phyloP scores from a whole-genome alignment of 53 echinoderm and acorn worm genomes.

The Stichopus horrens region DNA sequence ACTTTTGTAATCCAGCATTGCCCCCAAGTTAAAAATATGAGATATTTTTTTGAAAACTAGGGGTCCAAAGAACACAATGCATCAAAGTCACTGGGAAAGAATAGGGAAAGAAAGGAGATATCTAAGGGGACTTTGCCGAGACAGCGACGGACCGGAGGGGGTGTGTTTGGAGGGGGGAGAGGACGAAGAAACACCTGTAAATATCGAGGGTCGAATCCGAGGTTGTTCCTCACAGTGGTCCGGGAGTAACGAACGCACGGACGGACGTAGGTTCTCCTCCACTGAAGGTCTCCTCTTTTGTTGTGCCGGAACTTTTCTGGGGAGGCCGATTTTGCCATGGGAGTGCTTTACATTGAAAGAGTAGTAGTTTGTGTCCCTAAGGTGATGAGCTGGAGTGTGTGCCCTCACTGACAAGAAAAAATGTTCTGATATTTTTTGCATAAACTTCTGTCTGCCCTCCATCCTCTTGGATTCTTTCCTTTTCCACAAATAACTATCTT shows the following conservation, averaged over 20 bases:
- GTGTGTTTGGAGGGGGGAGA: not conserved
- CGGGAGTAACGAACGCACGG: slow-evolving; percentile 6
- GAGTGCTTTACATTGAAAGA: not conserved
- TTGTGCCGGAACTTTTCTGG: not conserved
- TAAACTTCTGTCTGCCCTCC: no score
- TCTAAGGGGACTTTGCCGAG: not conserved
- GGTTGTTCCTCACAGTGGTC: not conserved
- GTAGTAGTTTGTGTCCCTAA: not conserved
- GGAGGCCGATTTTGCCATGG: not conserved
- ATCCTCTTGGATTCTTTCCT: no score
- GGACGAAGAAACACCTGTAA: not conserved
- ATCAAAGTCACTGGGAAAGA: not conserved
- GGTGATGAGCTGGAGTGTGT: not conserved
- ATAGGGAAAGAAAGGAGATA: not conserved
- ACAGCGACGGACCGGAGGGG: not conserved
- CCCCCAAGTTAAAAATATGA: not conserved
- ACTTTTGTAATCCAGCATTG: slow-evolving; percentile 30
- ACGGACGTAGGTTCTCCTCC: not conserved
- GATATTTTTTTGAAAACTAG: not conserved
- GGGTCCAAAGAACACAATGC: not conserved
- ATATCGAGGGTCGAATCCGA: not conserved
- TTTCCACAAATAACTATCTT: not conserved
- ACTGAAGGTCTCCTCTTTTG: not conserved
- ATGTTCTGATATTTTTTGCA: no score
- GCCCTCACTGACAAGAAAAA: no score